A percentile compares a stretch with the other conserved stretches of the same genome.
phyloP scores from a whole-genome alignment of 2,113 vertebrate genomes.

The Eretmochelys imbricata region DNA sequence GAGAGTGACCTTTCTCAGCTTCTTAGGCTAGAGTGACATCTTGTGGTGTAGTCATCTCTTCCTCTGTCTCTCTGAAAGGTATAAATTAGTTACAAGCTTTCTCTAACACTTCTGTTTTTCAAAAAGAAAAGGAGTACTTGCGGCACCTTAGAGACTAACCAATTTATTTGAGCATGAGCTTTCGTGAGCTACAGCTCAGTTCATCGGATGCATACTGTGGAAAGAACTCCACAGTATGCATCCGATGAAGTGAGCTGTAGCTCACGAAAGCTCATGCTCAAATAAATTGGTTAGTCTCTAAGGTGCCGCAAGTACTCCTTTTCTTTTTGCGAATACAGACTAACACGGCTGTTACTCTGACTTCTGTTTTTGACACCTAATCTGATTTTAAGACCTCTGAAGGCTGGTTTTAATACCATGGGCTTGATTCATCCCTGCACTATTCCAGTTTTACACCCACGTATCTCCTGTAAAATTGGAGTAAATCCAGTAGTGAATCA shows the following conservation, averaged over 20 bases:
- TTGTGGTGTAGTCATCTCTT: slow-evolving; percentile 71
- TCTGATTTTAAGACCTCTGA: not conserved
- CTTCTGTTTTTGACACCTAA: not conserved
- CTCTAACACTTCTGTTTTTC: not conserved
- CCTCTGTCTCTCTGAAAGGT: slow-evolving; percentile 4
- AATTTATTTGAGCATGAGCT: too few species aligned
- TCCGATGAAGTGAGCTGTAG: too few species aligned
- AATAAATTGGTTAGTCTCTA: too few species aligned
- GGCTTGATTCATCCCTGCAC: not conserved
- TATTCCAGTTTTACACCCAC: not conserved
- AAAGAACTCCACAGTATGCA: too few species aligned
- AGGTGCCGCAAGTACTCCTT: too few species aligned
- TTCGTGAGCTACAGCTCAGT: too few species aligned
- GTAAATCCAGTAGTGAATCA: not conserved
- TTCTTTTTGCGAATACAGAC: too few species aligned
- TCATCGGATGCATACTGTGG: too few species aligned
- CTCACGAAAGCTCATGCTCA: too few species aligned
- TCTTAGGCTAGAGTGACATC: slow-evolving; percentile 78
- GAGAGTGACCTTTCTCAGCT: slow-evolving; percentile 33
- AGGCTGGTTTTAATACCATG: not conserved
- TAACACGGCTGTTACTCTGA: too few species aligned
- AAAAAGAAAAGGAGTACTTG: too few species aligned
- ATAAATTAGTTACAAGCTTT: not conserved
- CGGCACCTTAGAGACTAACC: too few species aligned
- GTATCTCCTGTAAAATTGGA: not conserved